Evolutionary conservation across 1,140 invertebrate species (phyloP), one percentile per base, ranked within the genome.

Genomic region (Tetramorium parvispinum): DNA sequence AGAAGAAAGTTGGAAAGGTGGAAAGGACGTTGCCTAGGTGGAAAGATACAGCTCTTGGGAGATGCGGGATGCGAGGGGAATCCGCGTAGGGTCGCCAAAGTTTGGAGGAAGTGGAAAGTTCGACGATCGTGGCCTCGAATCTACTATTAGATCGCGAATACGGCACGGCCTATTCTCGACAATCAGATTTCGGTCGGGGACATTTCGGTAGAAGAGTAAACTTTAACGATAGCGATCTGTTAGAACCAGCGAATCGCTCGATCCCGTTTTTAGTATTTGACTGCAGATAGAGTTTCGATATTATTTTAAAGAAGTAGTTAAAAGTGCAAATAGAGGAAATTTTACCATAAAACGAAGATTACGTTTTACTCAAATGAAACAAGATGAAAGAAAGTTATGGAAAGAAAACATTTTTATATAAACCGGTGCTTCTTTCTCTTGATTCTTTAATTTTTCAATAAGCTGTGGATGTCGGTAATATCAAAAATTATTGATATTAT

Each of bases 31-130:
- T 21, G 40, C 76, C 37, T 73, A 68, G 32, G 10, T 73, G 66
- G 43, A 46, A 75, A 24, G 65, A 85, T 46, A 63, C 13, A 81
- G n/a, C 51, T 81, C 21, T 8, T 40, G 24, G 49, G 24, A 24
- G 16, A n/a, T 43, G 66, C 40, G 49, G 18, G 43, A 63, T 32
- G 51, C 40, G 37, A 11, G 24, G 61, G 24, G 57, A 46, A 59
- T 43, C 75, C 59, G 21, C 27, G 53, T 43, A 70, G 24, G 16
- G n/a, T 75, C 57, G 81, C 78, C 49, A 55, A 88, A 90, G 88
- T 91, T 88, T 87, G 68, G 51, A 77, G 61, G 78, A 86, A 90
- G 89, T 91, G 75, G 89, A 91, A 91, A 88, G 90, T 91, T 91
- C 87, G 79, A 91, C 85, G 89, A 90, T 88, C 89, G 85, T 90